Conservation (phyloP, 2,797 vertebrate species). For the Sitta carolinensis region DNA sequence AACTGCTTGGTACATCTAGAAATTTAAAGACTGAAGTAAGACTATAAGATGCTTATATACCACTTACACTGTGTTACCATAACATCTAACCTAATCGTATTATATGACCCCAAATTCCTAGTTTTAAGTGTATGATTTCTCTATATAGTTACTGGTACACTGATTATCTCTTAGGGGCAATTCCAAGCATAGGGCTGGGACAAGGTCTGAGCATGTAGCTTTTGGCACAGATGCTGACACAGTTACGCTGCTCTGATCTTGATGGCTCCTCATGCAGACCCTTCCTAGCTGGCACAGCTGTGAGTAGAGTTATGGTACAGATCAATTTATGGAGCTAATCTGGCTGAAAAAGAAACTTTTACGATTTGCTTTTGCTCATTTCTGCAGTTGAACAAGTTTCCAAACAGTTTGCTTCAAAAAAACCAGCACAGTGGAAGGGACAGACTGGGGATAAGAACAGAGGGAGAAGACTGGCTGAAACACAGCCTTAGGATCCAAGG, state of each 20-base stretch:
- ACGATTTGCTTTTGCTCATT: background rate
- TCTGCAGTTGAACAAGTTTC: background rate
- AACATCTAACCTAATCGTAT: background rate
- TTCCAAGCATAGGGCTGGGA: background rate
- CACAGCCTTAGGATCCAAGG: background rate
- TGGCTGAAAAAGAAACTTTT: background rate
- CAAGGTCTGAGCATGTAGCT: background rate
- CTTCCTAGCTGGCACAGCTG: background rate
- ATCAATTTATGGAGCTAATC: background rate
- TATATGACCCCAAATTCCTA: background rate
- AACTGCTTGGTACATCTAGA: background rate
- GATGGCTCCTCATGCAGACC: background rate
- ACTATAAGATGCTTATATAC: background rate
- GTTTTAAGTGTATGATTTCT: background rate
- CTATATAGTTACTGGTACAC: background rate
- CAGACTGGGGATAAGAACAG: background rate
- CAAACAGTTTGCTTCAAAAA: background rate
- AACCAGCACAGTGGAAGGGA: background rate
- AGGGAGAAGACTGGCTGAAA: background rate
- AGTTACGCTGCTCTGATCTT: background rate
- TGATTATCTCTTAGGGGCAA: background rate
- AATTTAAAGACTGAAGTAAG: background rate
- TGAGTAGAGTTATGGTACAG: background rate
- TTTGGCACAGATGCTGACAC: background rate
- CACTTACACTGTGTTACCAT: background rate